These are phyloP conservation scores for Nothocercus nigrocapillus DNA, from an alignment of 2,113 vertebrate genomes.

Conservation along the genomic window DNA sequence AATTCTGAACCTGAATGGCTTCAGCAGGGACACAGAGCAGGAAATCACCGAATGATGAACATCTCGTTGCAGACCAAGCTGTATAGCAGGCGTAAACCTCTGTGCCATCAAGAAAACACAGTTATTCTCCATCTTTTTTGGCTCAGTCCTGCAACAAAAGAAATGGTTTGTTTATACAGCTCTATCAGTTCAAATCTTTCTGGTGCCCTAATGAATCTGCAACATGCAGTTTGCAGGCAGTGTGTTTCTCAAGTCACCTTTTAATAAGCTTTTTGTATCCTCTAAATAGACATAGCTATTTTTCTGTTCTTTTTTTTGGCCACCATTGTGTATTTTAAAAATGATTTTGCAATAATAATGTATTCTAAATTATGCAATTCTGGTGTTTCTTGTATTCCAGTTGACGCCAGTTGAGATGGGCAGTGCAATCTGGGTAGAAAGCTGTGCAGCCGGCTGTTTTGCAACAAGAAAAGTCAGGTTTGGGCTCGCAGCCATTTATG, in stretches of 20 bases:
- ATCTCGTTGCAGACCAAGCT: not conserved
- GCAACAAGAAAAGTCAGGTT: not conserved
- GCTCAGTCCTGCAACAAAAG: not conserved
- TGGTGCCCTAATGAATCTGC: not conserved
- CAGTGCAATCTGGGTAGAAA: not conserved
- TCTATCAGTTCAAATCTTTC: not conserved
- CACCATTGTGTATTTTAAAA: no score
- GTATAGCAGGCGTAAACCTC: not conserved
- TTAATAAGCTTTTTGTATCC: not conserved
- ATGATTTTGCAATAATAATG: not conserved
- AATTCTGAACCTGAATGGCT: not conserved
- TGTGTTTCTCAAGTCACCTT: not conserved
- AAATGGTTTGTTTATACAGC: not conserved
- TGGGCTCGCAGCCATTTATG: fast-evolving
- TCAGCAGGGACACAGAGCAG: not conserved
- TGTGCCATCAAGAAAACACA: not conserved
- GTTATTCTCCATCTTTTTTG: not conserved
- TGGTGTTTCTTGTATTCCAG: not conserved
- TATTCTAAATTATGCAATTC: not conserved
- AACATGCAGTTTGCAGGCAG: not conserved
- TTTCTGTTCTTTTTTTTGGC: not conserved
- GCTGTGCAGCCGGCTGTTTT: not conserved
- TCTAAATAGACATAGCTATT: not conserved
- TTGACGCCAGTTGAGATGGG: not conserved
- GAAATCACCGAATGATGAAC: not conserved